A percentile compares a stretch with the other conserved stretches of the same genome.
phyloP scores from a whole-genome alignment of 1,140 invertebrate genomes.

The Lanistes nyassanus region DNA sequence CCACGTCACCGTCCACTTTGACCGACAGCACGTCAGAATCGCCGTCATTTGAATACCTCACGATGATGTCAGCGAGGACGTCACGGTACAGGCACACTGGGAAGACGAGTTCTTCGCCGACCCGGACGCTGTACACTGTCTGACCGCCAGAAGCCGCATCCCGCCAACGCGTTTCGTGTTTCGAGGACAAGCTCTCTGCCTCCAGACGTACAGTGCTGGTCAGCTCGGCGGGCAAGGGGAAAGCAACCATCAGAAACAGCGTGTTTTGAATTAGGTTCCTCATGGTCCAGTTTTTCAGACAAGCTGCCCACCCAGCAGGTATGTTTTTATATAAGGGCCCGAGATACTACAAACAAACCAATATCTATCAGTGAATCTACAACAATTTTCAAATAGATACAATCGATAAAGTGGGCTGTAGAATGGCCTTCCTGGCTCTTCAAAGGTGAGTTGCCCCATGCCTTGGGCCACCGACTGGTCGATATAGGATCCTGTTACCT shows the following conservation, averaged over 20 bases:
- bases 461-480: too few relatives aligned
- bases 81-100: conserved; percentile 8
- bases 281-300: neutral
- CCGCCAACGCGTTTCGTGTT: neutral
- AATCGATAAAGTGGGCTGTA: too few relatives aligned
- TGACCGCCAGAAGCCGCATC: neutral
- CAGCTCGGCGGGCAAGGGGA: too few relatives aligned
- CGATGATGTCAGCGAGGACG: conserved; percentile 6
- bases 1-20: neutral
- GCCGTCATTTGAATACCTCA: conserved; percentile 23
- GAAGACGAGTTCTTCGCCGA: conserved; percentile 9
- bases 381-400: neutral
- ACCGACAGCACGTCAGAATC: neutral
- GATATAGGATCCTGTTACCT: too few relatives aligned
- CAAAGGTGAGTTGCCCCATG: too few relatives aligned
- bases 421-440: too few relatives aligned
- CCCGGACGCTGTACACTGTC: neutral
- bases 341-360: neutral
- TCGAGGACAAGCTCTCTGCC: neutral
- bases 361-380: neutral
- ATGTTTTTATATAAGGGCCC: neutral
- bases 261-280: neutral
- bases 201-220: neutral
- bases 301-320: neutral
- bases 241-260: neutral